Percentiles rank a stretch among this genome's conserved stretches.
phyloP scores from a whole-genome alignment of 1,140 invertebrate genomes.

The Drosophila malerkotliana region DNA sequence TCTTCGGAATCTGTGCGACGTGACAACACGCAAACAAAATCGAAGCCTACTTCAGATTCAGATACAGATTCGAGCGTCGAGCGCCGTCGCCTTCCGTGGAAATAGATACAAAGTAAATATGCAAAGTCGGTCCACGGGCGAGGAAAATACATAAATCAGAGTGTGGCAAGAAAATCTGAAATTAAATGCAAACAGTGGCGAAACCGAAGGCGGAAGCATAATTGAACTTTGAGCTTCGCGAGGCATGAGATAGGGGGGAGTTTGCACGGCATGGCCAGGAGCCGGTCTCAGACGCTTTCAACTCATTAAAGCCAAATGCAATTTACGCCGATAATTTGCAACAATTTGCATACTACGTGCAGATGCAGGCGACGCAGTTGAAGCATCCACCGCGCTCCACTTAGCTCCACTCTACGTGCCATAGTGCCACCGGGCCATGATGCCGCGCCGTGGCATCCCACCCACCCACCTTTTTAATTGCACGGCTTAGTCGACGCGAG shows the following conservation, averaged over 20 bases:
- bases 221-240: constrained; percentile 60
- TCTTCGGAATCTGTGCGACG: constrained; percentile 34
- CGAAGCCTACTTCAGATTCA: constrained; percentile 44
- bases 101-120: constrained; percentile 80
- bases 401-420: constrained; percentile 46
- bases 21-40: constrained; percentile 51
- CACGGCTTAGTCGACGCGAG: constrained; percentile 37
- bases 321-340: constrained; percentile 70
- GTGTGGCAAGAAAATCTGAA: constrained; percentile 56
- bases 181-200: constrained; percentile 74
- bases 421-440: background rate
- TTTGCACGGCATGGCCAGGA: background rate
- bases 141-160: constrained; percentile 74
- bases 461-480: constrained; percentile 59
- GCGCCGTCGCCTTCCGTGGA: constrained; percentile 13
- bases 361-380: constrained; percentile 21
- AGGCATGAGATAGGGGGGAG: background rate
- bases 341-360: constrained; percentile 74
- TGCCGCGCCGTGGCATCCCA: background rate
- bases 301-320: constrained; percentile 66
- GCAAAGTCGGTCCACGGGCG: constrained; percentile 51
- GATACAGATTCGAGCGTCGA: background rate
- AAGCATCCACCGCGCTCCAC: constrained; percentile 4
- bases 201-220: constrained; percentile 54
- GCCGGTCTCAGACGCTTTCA: constrained; percentile 1